phyloP scores from a whole-genome alignment of 1,140 invertebrate species.

The Ptiloglossa arizonensis region DNA sequence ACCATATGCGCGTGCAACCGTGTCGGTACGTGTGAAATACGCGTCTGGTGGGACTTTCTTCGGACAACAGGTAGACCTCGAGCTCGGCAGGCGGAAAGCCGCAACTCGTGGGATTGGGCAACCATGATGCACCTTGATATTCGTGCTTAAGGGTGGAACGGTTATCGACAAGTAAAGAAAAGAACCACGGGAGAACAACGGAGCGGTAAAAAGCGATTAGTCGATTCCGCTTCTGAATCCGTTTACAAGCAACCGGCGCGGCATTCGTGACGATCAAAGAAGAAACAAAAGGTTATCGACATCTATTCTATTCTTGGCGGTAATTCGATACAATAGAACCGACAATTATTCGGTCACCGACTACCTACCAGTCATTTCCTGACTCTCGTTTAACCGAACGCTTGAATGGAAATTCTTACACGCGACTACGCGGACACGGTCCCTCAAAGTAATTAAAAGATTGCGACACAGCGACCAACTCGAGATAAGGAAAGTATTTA shows the following conservation, averaged over 20 bases:
- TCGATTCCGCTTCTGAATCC: not conserved
- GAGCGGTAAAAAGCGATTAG: conserved; percentile 34
- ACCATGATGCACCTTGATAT: conserved; percentile 49
- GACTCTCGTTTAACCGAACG: not conserved
- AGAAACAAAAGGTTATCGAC: conserved; percentile 9
- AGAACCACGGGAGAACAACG: conserved; percentile 24
- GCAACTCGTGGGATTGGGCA: conserved; percentile 19
- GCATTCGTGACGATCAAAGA: not conserved
- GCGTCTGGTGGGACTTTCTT: conserved; percentile 32
- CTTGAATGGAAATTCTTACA: too few species aligned
- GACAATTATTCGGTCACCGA: too few species aligned
- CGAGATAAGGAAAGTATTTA: too few species aligned
- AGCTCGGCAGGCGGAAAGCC: conserved; percentile 24
- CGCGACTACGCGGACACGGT: too few species aligned
- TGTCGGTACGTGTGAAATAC: not conserved
- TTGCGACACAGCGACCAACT: too few species aligned
- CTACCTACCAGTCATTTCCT: too few species aligned
- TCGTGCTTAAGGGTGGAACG: conserved; percentile 30
- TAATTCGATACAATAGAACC: too few species aligned
- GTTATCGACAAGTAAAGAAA: not conserved
- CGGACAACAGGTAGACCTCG: conserved; percentile 9
- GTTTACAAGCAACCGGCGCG: conserved; percentile 2
- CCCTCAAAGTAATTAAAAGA: too few species aligned
- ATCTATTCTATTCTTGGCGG: not conserved
- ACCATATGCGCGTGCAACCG: not conserved